Conservation (phyloP, 1,140 invertebrate species). For the Penaeus vannamei region DNA sequence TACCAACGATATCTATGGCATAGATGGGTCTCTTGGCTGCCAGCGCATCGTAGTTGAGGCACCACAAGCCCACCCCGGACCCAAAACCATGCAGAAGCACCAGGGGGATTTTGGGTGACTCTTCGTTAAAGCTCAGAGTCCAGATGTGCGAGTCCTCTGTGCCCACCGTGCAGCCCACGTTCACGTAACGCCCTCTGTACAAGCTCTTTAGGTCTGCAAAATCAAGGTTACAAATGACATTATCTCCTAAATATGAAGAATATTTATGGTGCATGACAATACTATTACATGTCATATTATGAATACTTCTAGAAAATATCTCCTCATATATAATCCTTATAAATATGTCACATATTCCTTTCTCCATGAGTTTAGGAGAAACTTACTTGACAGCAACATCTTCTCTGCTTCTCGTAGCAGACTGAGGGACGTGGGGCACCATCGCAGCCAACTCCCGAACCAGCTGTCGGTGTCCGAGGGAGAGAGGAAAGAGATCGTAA, state of each 20-base stretch:
- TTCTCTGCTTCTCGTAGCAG: conserved; percentile 87
- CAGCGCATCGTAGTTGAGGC: conserved; percentile 88
- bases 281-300: background rate
- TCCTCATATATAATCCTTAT: background rate
- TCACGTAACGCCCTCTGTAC: conserved; percentile 86
- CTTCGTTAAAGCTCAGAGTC: conserved; percentile 87
- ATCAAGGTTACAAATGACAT: background rate
- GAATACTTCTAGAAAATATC: background rate
- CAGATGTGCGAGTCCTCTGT: conserved; percentile 85
- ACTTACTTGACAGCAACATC: conserved; percentile 87
- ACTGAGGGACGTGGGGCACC: conserved; percentile 85
- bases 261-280: too few relatives aligned
- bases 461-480: conserved; percentile 71
- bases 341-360: background rate
- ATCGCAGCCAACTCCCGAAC: conserved; percentile 81
- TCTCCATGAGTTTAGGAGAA: background rate
- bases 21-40: conserved; percentile 87
- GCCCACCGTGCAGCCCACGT: conserved; percentile 86
- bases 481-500: background rate
- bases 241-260: too few relatives aligned
- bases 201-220: conserved; percentile 78
- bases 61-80: conserved; percentile 94
- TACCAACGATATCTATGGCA: conserved; percentile 92
- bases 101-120: conserved; percentile 80
- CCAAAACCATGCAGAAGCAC: conserved; percentile 95